A percentile compares a stretch with the other conserved stretches of the same genome.
These are phyloP conservation scores for Eulithis testata DNA, from an alignment of 2,888 invertebrate species.

Conservation along the genomic window DNA sequence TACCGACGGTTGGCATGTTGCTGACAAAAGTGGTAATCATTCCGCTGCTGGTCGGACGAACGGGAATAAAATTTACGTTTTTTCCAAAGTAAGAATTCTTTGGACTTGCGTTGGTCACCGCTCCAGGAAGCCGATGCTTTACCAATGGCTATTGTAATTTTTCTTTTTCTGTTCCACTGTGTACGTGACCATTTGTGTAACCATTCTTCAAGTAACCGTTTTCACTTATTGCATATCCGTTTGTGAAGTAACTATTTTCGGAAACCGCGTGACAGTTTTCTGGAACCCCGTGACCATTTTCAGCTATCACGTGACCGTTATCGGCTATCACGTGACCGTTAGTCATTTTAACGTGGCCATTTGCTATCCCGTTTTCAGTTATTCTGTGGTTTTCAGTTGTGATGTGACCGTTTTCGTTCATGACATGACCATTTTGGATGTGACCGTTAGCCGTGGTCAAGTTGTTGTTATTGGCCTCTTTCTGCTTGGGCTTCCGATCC, in stretches of 20 bases:
- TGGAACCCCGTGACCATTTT: slow-evolving; percentile 41
- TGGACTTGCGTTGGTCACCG: not conserved
- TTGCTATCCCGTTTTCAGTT: slow-evolving; percentile 38
- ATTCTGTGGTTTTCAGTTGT: slow-evolving; percentile 45
- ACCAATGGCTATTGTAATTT: slow-evolving; percentile 65
- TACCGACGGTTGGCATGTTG: no score
- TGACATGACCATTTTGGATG: slow-evolving; percentile 26
- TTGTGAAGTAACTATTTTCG: slow-evolving; percentile 29
- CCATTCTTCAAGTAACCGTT: slow-evolving; percentile 56
- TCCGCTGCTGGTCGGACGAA: no score
- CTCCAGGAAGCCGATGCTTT: slow-evolving; percentile 5
- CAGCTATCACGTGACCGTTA: slow-evolving; percentile 44
- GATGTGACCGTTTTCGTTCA: slow-evolving; percentile 40
- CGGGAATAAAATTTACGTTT: no score
- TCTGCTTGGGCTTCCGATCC: slow-evolving; percentile 49
- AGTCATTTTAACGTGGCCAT: slow-evolving; percentile 33
- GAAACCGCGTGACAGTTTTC: slow-evolving; percentile 42
- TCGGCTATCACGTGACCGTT: slow-evolving; percentile 48
- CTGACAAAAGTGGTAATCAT: no score
- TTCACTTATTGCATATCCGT: slow-evolving; percentile 41
- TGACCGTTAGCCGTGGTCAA: slow-evolving; percentile 37
- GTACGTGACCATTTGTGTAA: slow-evolving; percentile 57
- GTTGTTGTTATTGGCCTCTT: slow-evolving; percentile 54
- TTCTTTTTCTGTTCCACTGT: slow-evolving; percentile 60
- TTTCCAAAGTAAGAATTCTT: no score